Evolutionary conservation across 2,113 vertebrate genomes (phyloP).

Genomic region (Lanius ludovicianus): DNA sequence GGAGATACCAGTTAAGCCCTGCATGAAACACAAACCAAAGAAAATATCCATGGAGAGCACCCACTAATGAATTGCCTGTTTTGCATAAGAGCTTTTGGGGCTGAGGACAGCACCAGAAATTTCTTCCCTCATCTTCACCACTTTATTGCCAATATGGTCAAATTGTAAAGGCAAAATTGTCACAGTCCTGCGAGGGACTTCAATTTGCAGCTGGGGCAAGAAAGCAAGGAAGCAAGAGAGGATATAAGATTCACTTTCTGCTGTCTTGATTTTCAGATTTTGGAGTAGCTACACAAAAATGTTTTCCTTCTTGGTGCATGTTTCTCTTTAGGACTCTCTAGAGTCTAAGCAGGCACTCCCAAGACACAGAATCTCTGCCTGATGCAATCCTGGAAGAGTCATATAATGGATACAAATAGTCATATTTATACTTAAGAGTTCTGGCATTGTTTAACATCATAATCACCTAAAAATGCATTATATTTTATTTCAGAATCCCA

Average conservation of each 20-base stretch:
- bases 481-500: neutral
- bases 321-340: neutral
- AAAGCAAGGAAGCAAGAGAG: neutral
- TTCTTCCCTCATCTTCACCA: neutral
- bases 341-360: neutral
- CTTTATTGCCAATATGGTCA: neutral
- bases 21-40: neutral
- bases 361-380: neutral
- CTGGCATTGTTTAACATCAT: neutral
- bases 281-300: neutral
- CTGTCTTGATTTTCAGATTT: neutral
- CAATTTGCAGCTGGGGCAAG: neutral
- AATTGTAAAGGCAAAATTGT: neutral
- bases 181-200: neutral
- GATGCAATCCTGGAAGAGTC: neutral
- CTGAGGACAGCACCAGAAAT: neutral
- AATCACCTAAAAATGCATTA: neutral
- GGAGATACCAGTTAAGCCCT: neutral
- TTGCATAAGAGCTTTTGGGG: neutral
- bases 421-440: neutral
- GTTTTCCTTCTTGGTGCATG: neutral
- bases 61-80: neutral
- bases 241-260: neutral
- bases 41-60: neutral
- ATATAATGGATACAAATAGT: neutral